These are phyloP conservation scores for Podarcis muralis DNA, from an alignment of 2,113 vertebrate genomes.

Conservation along the genomic window DNA sequence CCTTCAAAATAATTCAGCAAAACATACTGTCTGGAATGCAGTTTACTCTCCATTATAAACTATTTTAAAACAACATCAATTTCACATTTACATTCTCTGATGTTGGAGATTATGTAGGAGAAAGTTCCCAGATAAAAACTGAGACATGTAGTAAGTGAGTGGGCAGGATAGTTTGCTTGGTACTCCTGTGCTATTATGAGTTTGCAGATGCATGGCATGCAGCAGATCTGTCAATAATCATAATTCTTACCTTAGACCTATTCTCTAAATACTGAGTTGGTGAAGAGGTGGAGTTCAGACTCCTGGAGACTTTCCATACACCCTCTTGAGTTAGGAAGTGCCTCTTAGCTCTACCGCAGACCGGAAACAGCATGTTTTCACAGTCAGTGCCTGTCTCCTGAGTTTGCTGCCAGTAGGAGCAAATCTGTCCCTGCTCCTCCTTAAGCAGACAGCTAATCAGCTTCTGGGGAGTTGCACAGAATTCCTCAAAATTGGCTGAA, in stretches of 20 bases:
- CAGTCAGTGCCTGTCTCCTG: slow-evolving; percentile 46
- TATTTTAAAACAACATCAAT: slow-evolving; percentile 21
- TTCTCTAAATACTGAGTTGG: slow-evolving; percentile 36
- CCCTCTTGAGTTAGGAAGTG: slow-evolving; percentile 46
- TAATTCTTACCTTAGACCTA: not conserved
- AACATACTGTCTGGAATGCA: not conserved
- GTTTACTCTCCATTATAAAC: slow-evolving; percentile 6
- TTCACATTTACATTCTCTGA: slow-evolving; percentile 49
- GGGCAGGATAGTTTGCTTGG: slow-evolving; percentile 26
- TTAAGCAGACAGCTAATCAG: slow-evolving; percentile 43
- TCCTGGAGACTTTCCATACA: slow-evolving; percentile 28
- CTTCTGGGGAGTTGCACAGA: slow-evolving; percentile 24
- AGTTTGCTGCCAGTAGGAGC: slow-evolving; percentile 42
- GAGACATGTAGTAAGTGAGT: slow-evolving; percentile 12
- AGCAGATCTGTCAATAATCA: not conserved
- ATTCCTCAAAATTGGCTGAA: slow-evolving; percentile 42
- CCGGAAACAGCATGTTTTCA: slow-evolving; percentile 55
- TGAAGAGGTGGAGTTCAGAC: slow-evolving; percentile 54
- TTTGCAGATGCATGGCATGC: rapidly evolving
- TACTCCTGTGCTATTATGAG: slow-evolving; percentile 35
- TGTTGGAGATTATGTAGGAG: slow-evolving; percentile 37
- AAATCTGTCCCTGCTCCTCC: slow-evolving; percentile 52
- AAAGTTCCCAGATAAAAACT: slow-evolving; percentile 13
- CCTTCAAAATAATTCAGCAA: slow-evolving; percentile 15
- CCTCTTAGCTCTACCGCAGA: slow-evolving; percentile 53